Percentiles rank a stretch among this genome's conserved stretches.
Evolutionary conservation across 2,797 vertebrate genomes (phyloP).

Genomic region (Coregonus ussuriensis): DNA sequence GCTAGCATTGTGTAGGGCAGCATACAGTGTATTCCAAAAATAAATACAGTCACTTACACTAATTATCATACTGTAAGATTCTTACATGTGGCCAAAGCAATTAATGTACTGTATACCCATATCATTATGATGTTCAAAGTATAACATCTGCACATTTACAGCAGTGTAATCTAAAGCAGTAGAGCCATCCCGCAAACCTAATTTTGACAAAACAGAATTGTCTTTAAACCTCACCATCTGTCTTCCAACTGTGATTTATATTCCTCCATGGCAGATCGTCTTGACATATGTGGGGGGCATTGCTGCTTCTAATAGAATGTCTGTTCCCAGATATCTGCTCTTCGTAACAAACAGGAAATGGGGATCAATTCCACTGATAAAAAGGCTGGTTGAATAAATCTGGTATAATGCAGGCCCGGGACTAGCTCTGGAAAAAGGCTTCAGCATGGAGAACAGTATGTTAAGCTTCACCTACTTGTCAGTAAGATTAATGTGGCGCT

Average conservation of each 20-base stretch:
- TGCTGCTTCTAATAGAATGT: slow-evolving; percentile 27
- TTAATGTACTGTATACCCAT: not conserved
- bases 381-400: slow-evolving; percentile 22
- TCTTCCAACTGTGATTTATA: not conserved
- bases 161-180: not conserved
- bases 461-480: slow-evolving; percentile 54
- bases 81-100: not conserved
- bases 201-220: not conserved
- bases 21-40: not conserved
- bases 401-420: slow-evolving; percentile 9
- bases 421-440: slow-evolving; percentile 21
- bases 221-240: not conserved
- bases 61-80: not conserved
- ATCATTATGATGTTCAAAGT: not conserved
- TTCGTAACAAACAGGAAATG: slow-evolving; percentile 22
- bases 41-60: not conserved
- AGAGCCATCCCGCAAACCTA: not conserved
- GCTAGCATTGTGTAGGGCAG: not conserved
- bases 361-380: slow-evolving; percentile 24
- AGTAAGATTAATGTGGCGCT: slow-evolving; percentile 78
- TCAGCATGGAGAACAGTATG: slow-evolving; percentile 26
- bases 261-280: not conserved
- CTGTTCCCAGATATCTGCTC: slow-evolving; percentile 19
- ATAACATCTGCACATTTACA: not conserved
- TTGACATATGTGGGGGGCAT: slow-evolving; percentile 20